A percentile compares a stretch with the other conserved stretches of the same genome.
phyloP scores from a whole-genome alignment of 2,888 invertebrate genomes.

The Tineola bisselliella region DNA sequence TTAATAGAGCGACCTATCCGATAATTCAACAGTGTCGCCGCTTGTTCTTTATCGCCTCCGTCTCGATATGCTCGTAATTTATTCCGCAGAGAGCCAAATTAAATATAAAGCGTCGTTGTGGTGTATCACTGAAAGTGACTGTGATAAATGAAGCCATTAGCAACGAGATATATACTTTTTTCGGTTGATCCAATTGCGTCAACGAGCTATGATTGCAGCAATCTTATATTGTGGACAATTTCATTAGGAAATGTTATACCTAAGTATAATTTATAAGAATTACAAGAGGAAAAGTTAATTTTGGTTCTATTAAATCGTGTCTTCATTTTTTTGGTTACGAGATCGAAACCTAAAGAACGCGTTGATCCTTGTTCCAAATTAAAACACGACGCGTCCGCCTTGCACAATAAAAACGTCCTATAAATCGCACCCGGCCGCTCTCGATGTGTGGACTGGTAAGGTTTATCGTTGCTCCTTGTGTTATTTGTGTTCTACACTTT shows the following conservation, averaged over 20 bases:
- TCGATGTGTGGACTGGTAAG: constrained; percentile 44
- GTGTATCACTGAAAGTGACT: constrained; percentile 68
- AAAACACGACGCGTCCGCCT: constrained; percentile 59
- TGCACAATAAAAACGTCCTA: constrained; percentile 56
- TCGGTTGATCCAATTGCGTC: constrained; percentile 63
- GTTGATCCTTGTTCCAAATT: constrained; percentile 55
- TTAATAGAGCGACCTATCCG: constrained; percentile 48
- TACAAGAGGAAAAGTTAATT: constrained; percentile 65
- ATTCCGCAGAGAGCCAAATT: constrained; percentile 63
- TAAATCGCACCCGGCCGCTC: constrained; percentile 40
- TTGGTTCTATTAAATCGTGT: constrained; percentile 56
- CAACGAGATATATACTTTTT: constrained; percentile 67
- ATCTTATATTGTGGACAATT: constrained; percentile 63
- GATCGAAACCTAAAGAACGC: constrained; percentile 33
- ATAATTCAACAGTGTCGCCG: constrained; percentile 48
- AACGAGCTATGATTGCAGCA: constrained; percentile 52
- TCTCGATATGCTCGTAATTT: constrained; percentile 62
- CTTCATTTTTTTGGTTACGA: constrained; percentile 23
- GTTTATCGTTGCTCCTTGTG: constrained; percentile 38
- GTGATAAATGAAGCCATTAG: constrained; percentile 69
- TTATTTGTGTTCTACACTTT: constrained; percentile 37
- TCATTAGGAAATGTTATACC: constrained; percentile 67
- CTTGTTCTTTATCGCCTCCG: constrained; percentile 52
- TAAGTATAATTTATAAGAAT: no score
- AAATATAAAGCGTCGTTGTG: constrained; percentile 67